These are phyloP conservation scores for Prosopocoilus inquinatus DNA, from an alignment of 2,888 invertebrate genomes.

Conservation along the genomic window DNA sequence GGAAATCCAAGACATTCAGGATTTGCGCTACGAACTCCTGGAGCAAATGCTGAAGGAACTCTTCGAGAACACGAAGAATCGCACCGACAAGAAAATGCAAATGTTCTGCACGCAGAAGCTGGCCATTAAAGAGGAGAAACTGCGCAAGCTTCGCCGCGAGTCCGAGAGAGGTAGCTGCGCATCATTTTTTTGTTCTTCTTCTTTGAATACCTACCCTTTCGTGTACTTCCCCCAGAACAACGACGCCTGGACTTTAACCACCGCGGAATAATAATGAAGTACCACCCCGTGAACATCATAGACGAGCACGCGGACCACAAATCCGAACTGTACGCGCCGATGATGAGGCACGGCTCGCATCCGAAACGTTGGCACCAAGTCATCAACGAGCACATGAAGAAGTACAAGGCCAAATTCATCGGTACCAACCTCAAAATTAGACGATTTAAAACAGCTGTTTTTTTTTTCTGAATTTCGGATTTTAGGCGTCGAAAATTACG, in stretches of 20 bases:
- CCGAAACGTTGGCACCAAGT: conserved; percentile 60
- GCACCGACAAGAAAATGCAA: conserved; percentile 54
- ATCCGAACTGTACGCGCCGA: conserved; percentile 64
- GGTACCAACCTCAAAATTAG: too few relatives aligned
- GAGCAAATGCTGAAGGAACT: conserved; percentile 60
- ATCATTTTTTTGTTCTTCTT: too few relatives aligned
- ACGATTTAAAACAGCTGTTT: not conserved
- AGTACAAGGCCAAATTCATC: conserved; percentile 43
- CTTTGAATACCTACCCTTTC: not conserved
- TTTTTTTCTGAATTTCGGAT: not conserved
- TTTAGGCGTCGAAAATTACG: conserved; percentile 52
- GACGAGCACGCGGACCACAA: conserved; percentile 57
- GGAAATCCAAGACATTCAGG: conserved; percentile 72
- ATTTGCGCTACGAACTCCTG: conserved; percentile 67
- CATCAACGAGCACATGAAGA: conserved; percentile 44
- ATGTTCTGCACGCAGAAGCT: conserved; percentile 55
- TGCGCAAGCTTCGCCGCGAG: conserved; percentile 56
- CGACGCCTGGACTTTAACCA: conserved; percentile 22
- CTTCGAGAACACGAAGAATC: conserved; percentile 51
- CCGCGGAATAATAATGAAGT: conserved; percentile 39
- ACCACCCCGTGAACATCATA: conserved; percentile 51
- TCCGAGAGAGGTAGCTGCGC: conserved; percentile 52
- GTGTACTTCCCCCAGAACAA: conserved; percentile 15
- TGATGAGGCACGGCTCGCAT: conserved; percentile 64
- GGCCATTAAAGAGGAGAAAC: conserved; percentile 56